Base-by-base conservation (phyloP, 2,113 vertebrate genomes). In the Monopterus albus region DNA sequence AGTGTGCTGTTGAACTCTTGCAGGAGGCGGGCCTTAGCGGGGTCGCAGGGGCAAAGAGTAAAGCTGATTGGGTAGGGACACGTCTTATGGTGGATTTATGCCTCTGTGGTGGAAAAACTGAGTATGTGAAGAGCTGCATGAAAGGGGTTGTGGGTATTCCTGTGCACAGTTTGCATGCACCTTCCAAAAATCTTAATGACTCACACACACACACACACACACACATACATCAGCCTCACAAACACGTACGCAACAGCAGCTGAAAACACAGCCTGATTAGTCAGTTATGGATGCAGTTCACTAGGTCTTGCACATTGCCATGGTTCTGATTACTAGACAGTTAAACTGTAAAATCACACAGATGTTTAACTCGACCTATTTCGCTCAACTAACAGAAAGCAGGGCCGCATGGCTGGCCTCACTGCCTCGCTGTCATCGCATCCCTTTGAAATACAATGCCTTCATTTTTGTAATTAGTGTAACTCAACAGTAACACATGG, bases 61-160 rank as follows among this genome's bases (percentile, higher is more conserved):
- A 91, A 92, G 91, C 90, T 84, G 92, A 92, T 89, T 90, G 92
- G 92, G 92, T 93, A 93, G 89, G 91, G 88, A 92, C 83, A 84
- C 89, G 67, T 90, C 90, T 91, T 87, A 87, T 70, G 86, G 83
- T 88, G 81, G 85, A 87, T 91, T 89, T 89, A 88, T 90, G 86
- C 85, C 88, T 91, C 86, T 90, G 86, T 82, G 86, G 80, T 87
- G 87, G 78, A 26, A 61, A 73, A 61, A 45, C 35, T 51, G 53
- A 67, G 26, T 36, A 49, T 75, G 76, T 74, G 72, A 76, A 43
- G 56, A 83, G 74, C 72, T 88, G 90, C 88, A 89, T 88, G 84
- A 82, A 52, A 77, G 76, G 72, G 82, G 35, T 82, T 89, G 79
- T 81, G 89, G 84, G 86, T 82, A 79, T 83, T 85, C 67, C 55